Evolutionary conservation across 2,797 vertebrate genomes (phyloP), one percentile per base, ranked within the genome.

Genomic region (Malacoctenus gilli): DNA sequence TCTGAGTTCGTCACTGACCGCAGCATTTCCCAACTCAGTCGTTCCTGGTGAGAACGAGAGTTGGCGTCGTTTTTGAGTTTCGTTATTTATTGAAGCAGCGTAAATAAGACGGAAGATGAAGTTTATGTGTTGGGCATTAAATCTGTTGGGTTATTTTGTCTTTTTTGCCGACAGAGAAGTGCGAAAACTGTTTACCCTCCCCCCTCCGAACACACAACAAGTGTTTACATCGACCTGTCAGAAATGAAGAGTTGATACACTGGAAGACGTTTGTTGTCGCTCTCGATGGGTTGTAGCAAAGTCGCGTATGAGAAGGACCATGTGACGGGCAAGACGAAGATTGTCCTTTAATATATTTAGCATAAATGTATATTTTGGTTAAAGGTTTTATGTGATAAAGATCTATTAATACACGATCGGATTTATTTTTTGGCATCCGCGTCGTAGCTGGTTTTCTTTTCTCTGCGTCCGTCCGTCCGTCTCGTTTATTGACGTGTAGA

Each of bases 201-300:
- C 34, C 15, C 80, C 30, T 42, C 3, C 25, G 5, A 5, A 2
- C 25, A 40, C 3, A 8, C n/a, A 42, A 58, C 43, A 81, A 46
- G 66, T 82, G 86, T 89, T 88, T 88, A 89, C 86, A 85, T 62
- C n/a, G 44, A 72, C 64, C 53, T 59, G 31, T 72, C n/a, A 49
- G 22, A 59, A 25, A 70, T 18, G 66, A 68, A 22, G 4, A 71
- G 69, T 65, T 36, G 59, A 81, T 52, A 84, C 87, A 89, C 85
- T 88, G 85, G 68, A 79, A 37, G 77, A 14, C 9, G 44, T 21
- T 2, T 32, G 5, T 49, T 15, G 48, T 54, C 52, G 36, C 16
- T 54, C 61, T 68, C 12, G 30, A 13, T 57, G 57, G 63, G 49
- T 36, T 68, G 58, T 62, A 72, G 70, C 14, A 38, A 36, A 37